Evolutionary conservation across 2,888 invertebrate genomes (phyloP), one percentile per base, ranked within the genome.

Genomic region (Incurvaria masculella): DNA sequence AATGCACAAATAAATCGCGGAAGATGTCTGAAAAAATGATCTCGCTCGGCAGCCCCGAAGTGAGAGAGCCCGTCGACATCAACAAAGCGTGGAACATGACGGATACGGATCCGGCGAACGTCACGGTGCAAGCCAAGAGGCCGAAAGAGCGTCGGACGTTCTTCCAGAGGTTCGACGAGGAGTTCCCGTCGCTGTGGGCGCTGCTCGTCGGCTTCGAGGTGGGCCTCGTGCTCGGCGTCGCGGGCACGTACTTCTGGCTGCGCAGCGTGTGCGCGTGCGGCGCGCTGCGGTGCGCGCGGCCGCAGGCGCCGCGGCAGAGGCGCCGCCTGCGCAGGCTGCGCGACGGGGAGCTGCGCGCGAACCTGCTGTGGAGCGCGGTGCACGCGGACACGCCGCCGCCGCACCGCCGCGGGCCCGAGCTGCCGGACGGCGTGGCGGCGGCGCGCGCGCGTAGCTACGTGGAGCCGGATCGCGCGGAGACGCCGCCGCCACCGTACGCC

Each of bases 11-110:
- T 57, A 64, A 66, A 62, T 51, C 66, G 4, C 64, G 68, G 1
- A 73, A 84, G 57, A 84, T 81, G 68, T 79, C 81, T 2, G 75
- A 83, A 58, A 76, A 82, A 56, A 83, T 81, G 56, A 72, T 84
- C 49, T 72, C 79, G 45, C 66, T 75, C 21, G 72, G 75, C 21
- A 67, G 66, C 38, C 38, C 42, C 21, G 59, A 63, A 20, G 65
- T 67, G 16, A 67, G 64, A 61, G 59, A 68, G 27, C 66, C 69
- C 20, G 64, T 81, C 1, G 73, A 78, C 44, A 55, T 79, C 8
- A 61, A 61, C 42, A 59, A 65, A 17, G 61, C 76, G 10, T 79
- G 79, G 79, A 75, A 80, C 48, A 62, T 75, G 21, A 67, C 49
- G 19, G 47, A 49, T 19, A 42, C 49, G 5, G 47, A 46, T 20